phyloP scores from a whole-genome alignment of 2,888 invertebrate species.

The Molorchus minor region DNA sequence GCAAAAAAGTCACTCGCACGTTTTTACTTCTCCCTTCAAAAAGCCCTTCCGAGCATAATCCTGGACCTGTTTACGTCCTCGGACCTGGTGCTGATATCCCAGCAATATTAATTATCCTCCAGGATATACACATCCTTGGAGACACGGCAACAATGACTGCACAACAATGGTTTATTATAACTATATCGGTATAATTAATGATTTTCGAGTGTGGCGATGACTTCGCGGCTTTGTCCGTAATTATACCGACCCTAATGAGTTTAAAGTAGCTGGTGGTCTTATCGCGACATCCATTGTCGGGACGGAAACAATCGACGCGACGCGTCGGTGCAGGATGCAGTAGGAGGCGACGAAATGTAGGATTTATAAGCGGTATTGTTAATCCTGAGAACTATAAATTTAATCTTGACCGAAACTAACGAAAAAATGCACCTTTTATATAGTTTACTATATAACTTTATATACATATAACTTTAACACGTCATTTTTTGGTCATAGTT shows the following conservation, averaged over 20 bases:
- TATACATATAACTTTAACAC: too few species aligned
- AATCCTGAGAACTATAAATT: too few species aligned
- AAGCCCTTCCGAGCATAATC: constrained; percentile 33
- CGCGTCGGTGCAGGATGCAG: constrained; percentile 9
- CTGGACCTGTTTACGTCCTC: constrained; percentile 42
- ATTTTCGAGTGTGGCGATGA: constrained; percentile 59
- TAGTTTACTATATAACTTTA: too few species aligned
- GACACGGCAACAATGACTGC: constrained; percentile 60
- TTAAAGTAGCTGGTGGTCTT: constrained; percentile 54
- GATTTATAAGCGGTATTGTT: too few species aligned
- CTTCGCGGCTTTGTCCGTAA: constrained; percentile 59
- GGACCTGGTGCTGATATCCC: constrained; percentile 46
- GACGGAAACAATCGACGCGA: constrained; percentile 18
- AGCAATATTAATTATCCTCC: constrained; percentile 58
- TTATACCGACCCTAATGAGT: constrained; percentile 58
- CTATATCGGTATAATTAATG: constrained; percentile 61
- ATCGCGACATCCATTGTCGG: constrained; percentile 42
- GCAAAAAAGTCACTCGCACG: constrained; percentile 7
- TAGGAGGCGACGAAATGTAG: too few species aligned
- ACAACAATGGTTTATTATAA: constrained; percentile 58
- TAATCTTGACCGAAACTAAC: too few species aligned
- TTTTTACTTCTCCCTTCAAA: constrained; percentile 14
- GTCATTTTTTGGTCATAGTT: too few species aligned
- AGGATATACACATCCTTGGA: constrained; percentile 60
- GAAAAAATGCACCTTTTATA: too few species aligned